phyloP scores from a whole-genome alignment of 2,797 vertebrate species.

The Morelia viridis region DNA sequence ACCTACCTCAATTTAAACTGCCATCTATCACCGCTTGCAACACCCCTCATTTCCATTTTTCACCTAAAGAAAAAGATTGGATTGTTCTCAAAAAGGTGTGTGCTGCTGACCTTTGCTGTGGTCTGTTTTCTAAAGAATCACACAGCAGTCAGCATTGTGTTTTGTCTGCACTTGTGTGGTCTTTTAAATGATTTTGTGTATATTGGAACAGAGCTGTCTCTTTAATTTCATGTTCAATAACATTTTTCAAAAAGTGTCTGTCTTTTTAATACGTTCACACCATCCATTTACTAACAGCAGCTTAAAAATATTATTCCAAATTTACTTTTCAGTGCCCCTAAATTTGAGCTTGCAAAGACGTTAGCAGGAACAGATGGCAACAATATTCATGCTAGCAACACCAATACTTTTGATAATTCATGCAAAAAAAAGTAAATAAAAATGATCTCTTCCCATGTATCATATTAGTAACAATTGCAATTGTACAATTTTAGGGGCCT shows the following conservation, averaged over 20 bases:
- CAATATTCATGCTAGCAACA: slow-evolving; percentile 84
- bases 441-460: slow-evolving; percentile 76
- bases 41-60: slow-evolving; percentile 53
- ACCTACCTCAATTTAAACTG: slow-evolving; percentile 46
- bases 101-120: slow-evolving; percentile 28
- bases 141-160: background rate
- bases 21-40: slow-evolving; percentile 39
- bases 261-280: slow-evolving; percentile 46
- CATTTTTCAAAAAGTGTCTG: slow-evolving; percentile 37
- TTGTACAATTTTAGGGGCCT: slow-evolving; percentile 99
- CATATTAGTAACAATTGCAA: slow-evolving; percentile 91
- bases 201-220: slow-evolving; percentile 61
- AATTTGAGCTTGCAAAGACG: background rate
- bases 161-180: slow-evolving; percentile 57
- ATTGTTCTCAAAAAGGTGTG: slow-evolving; percentile 51
- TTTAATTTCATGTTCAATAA: slow-evolving; percentile 50
- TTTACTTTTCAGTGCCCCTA: slow-evolving; percentile 36
- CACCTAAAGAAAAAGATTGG: slow-evolving; percentile 37
- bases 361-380: slow-evolving; percentile 35
- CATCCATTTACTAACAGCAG: slow-evolving; percentile 60
- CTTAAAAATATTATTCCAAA: slow-evolving; percentile 35
- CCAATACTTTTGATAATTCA: slow-evolving; percentile 73
- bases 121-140: background rate
- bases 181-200: slow-evolving; percentile 21
- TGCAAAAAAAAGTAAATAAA: slow-evolving; percentile 63